Conservation (phyloP, 2,113 vertebrate genomes). For the Syngnathus floridae region DNA sequence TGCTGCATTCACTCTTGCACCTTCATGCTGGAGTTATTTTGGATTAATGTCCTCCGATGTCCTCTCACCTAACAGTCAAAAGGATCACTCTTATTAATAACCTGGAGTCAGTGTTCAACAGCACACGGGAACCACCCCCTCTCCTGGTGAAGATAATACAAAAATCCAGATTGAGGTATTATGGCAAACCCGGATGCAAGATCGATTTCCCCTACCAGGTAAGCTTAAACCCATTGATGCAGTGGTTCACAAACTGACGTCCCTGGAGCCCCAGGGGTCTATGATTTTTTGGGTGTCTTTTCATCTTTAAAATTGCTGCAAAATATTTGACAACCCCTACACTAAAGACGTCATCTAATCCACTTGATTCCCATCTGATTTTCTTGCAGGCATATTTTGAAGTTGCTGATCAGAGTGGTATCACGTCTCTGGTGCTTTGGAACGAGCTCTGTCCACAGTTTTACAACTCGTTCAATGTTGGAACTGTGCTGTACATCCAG, state of each 20-base stretch:
- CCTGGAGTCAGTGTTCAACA: conserved; percentile 72
- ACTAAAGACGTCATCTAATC: background rate
- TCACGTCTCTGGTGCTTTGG: conserved; percentile 87
- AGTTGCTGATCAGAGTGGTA: conserved; percentile 86
- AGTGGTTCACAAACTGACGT: background rate
- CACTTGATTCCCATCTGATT: background rate
- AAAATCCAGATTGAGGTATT: conserved; percentile 84
- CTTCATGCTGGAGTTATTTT: background rate
- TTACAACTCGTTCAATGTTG: conserved; percentile 79
- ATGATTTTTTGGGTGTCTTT: background rate
- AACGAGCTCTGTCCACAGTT: conserved; percentile 85
- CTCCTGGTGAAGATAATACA: conserved; percentile 84
- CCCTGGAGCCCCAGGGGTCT: background rate
- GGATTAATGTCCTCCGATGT: background rate
- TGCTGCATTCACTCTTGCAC: background rate
- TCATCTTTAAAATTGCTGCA: background rate
- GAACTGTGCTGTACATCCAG: conserved; percentile 80
- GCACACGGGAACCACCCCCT: conserved; percentile 60
- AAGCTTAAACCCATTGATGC: conserved; percentile 17
- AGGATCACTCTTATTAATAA: conserved; percentile 71
- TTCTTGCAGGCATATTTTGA: conserved; percentile 81
- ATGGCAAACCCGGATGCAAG: conserved; percentile 78
- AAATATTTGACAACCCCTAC: background rate
- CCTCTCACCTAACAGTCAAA: conserved; percentile 65
- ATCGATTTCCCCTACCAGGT: conserved; percentile 86